These are phyloP conservation scores for Athripsodes cinereus DNA, from an alignment of 2,888 invertebrate genomes.

Conservation along the genomic window DNA sequence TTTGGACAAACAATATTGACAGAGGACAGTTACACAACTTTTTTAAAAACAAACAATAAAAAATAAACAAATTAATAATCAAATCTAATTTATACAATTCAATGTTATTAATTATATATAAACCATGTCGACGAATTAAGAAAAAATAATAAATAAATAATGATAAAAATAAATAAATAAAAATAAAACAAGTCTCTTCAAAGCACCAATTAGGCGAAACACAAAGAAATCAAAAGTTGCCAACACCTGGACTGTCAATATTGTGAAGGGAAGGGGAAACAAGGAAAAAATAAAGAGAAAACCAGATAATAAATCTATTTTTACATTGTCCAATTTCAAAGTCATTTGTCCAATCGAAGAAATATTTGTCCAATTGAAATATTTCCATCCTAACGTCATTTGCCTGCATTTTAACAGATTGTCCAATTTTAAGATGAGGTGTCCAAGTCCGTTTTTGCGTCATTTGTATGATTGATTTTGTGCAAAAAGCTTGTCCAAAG, in stretches of 20 bases:
- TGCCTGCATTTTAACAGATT: no score
- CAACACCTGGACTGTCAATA: conserved; percentile 55
- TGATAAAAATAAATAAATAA: conserved; percentile 32
- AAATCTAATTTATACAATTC: conserved; percentile 17
- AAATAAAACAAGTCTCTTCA: conserved; percentile 34
- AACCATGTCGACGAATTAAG: background rate
- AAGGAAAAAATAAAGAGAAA: no score
- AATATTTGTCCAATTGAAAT: no score
- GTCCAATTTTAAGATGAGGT: no score
- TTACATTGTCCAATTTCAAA: no score
- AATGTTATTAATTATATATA: conserved; percentile 33
- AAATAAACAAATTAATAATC: conserved; percentile 8
- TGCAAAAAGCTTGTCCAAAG: no score
- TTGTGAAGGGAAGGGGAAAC: conserved; percentile 31
- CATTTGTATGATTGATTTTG: no score
- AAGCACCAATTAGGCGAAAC: conserved; percentile 36
- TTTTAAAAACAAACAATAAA: background rate
- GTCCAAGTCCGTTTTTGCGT: no score
- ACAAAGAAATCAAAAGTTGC: conserved; percentile 34
- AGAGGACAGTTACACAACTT: conserved; percentile 20
- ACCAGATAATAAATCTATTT: no score
- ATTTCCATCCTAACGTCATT: no score
- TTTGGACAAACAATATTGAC: conserved; percentile 27
- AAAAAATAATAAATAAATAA: conserved; percentile 33
- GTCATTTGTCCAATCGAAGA: no score